Evolutionary conservation across 2,113 vertebrate genomes (phyloP).

Genomic region (Istiophorus platypterus): DNA sequence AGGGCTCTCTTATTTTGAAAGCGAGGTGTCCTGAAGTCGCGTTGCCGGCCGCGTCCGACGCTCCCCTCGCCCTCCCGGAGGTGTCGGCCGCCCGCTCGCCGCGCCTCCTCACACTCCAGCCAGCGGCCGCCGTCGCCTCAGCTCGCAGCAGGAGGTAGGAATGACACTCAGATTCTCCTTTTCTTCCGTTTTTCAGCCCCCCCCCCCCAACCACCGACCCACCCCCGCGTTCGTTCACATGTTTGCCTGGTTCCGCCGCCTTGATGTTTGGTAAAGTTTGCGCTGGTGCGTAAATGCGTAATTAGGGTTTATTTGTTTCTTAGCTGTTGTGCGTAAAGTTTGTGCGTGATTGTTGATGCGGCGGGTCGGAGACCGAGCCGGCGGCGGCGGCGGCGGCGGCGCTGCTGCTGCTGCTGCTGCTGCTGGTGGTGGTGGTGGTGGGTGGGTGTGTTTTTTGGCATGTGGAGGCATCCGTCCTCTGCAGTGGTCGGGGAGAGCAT

Average conservation of each 20-base stretch:
- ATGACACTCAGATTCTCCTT: rapidly evolving
- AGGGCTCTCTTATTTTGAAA: constrained; percentile 57
- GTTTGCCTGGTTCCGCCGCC: too few relatives aligned
- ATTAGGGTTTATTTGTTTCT: neutral
- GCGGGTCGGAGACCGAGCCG: too few relatives aligned
- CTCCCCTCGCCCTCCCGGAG: rapidly evolving
- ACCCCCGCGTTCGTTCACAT: too few relatives aligned
- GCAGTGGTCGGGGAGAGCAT: constrained; percentile 24
- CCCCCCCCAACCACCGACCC: too few relatives aligned
- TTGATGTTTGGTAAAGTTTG: constrained; percentile 19
- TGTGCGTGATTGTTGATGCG: neutral
- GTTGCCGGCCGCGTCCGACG: neutral
- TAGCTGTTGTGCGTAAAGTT: constrained; percentile 23
- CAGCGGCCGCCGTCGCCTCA: neutral
- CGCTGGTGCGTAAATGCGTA: constrained; percentile 16
- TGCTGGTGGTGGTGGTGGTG: neutral
- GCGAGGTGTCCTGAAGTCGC: neutral
- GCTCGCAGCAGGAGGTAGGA: constrained; percentile 47
- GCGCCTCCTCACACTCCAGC: neutral
- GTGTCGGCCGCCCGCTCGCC: neutral
- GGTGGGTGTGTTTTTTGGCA: constrained; percentile 4
- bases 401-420: too few relatives aligned
- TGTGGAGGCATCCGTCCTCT: constrained; percentile 50
- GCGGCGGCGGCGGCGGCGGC: too few relatives aligned
- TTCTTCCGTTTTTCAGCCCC: neutral